phyloP scores from a whole-genome alignment of 2,888 invertebrate genomes.

The Ennomos erosarius region DNA sequence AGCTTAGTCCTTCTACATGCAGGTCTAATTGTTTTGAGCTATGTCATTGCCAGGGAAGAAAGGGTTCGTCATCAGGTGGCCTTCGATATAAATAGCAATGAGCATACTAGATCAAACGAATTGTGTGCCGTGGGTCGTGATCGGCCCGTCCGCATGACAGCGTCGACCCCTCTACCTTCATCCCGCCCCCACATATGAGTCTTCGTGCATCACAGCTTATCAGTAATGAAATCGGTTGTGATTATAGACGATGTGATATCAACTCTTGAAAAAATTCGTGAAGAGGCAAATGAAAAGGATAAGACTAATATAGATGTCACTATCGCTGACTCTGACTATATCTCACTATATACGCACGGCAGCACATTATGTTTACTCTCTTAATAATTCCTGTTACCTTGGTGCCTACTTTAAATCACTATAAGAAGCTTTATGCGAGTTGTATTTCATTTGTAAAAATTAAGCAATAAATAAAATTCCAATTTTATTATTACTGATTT shows the following conservation, averaged over 20 bases:
- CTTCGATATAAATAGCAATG: conserved; percentile 81
- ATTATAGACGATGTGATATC: conserved; percentile 6
- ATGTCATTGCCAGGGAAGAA: conserved; percentile 52
- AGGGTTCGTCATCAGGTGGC: conserved; percentile 64
- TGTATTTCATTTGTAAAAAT: no score
- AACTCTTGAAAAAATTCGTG: no score
- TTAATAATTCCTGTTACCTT: no score
- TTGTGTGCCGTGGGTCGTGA: conserved; percentile 79
- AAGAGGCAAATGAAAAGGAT: no score
- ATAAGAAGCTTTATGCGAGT: no score
- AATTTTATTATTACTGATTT: no score
- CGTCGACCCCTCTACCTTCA: conserved; percentile 51
- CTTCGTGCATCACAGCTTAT: conserved; percentile 29
- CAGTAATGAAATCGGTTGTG: conserved; percentile 14
- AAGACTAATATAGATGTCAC: no score
- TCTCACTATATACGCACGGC: no score
- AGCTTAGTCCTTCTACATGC: background rate
- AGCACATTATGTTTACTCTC: no score
- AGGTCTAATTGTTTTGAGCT: conserved; percentile 34
- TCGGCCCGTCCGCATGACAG: conserved; percentile 76
- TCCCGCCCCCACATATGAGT: conserved; percentile 24
- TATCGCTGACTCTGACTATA: no score
- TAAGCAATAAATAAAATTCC: no score
- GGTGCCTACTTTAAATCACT: no score
- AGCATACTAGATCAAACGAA: conserved; percentile 81